Evolutionary conservation across 2,888 invertebrate genomes (phyloP), one percentile per base, ranked within the genome.

Genomic region (Masnerella sp.): DNA sequence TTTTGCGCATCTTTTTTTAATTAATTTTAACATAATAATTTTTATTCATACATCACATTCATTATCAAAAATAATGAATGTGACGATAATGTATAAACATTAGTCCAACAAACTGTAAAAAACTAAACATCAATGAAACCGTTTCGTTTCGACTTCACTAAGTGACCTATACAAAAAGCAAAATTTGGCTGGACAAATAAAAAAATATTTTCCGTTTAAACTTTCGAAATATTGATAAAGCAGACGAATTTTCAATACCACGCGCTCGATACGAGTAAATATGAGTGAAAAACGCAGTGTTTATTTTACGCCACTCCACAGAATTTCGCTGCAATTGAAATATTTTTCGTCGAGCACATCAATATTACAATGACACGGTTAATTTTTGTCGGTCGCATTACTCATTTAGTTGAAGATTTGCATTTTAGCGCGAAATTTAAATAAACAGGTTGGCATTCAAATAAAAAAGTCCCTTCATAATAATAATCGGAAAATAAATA

Each of bases 221-320:
- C 68, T 51, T 38, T 59, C 17, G 58, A 51, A 59, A 68, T 51
- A 59, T 59, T 59, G 68, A 59, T 59, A 52, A 22, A 59, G 34
- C 36, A 58, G 42, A 59, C 38, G 30, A 52, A 14, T 61, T 61
- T 69, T 69, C 69, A 61, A 61, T 69, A 69, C n/a, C n/a, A 54
- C 45, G 52, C 15, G 43, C 47, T 69, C 30, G 30, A 7, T 47
- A 15, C 32, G 28, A 15, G 25, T 42, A 52, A 59, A 69, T 40
- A 69, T 18, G 45, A 52, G 61, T 69, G 32, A 22, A 32, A 47
- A 47, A 54, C 20, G 22, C 9, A 25, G 7, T 42, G 20, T 45
- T n/a, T 32, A 45, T 30, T 38, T 22, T 47, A 15, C 14, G 38
- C 4, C n/a, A 47, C 20, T 54, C 38, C 49, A 22, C 17, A 5